Percentiles rank a stretch among this genome's conserved stretches.
Evolutionary conservation across 2,113 vertebrate species (phyloP).

Genomic region (Todiramphus chloris): DNA sequence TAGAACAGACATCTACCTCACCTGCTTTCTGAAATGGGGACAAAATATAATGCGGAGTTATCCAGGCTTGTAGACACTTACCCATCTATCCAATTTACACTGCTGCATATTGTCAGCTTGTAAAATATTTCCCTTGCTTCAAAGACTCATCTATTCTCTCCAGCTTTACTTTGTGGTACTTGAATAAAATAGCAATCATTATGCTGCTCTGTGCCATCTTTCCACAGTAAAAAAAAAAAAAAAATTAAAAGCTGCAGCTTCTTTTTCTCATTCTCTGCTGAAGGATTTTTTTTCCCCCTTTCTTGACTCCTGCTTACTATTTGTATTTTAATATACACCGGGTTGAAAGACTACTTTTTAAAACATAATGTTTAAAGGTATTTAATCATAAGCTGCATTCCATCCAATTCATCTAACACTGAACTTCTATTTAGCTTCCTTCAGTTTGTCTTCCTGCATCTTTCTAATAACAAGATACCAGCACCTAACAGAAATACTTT

Average conservation of each 20-base stretch:
- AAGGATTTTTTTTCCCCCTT: not conserved
- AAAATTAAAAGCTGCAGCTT: not conserved
- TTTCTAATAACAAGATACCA: not conserved
- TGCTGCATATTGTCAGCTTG: not conserved
- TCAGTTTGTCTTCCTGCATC: not conserved
- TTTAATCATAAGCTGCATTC: not conserved
- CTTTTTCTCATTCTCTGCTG: not conserved
- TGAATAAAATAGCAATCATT: not conserved
- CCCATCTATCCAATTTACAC: not conserved
- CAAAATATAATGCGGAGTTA: not conserved
- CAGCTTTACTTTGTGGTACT: not conserved
- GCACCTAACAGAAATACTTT: not conserved
- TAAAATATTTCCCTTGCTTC: not conserved
- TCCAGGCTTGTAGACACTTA: not conserved
- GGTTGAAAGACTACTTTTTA: not conserved
- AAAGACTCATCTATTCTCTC: not conserved
- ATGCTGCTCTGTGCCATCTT: not conserved
- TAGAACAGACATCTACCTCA: not conserved
- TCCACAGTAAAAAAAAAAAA: not conserved
- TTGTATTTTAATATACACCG: not conserved
- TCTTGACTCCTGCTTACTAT: not conserved
- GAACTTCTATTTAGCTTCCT: not conserved
- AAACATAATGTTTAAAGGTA: not conserved
- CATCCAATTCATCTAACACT: not conserved
- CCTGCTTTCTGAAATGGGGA: not conserved